phyloP scores from a whole-genome alignment of 2,888 invertebrate species.

The Caenorhabditis afra region DNA sequence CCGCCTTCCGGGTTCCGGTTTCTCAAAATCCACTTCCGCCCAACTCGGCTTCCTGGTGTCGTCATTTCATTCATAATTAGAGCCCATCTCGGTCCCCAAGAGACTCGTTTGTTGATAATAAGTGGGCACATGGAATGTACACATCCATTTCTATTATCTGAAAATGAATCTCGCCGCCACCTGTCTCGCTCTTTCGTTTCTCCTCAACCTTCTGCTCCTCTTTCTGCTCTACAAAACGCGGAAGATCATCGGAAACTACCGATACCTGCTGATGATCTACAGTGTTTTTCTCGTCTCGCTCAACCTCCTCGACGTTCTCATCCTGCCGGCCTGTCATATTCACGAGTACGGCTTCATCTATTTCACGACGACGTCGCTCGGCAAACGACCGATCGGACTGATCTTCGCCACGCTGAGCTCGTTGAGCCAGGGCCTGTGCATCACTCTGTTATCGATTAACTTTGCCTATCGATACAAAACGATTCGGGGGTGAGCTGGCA shows the following conservation, averaged over 20 bases:
- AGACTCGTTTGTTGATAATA: too few species aligned
- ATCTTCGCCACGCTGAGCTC: constrained; percentile 16
- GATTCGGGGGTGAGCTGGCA: background rate
- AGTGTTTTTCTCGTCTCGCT: constrained; percentile 9
- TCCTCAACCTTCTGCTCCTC: constrained; percentile 1
- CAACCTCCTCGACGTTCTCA: constrained; percentile 8
- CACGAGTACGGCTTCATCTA: constrained; percentile 35
- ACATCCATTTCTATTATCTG: too few species aligned
- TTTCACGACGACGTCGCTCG: constrained; percentile 6
- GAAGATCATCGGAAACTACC: constrained; percentile 21
- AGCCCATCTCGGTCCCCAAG: too few species aligned
- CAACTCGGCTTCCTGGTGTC: too few species aligned
- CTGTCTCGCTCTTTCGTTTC: constrained; percentile 8
- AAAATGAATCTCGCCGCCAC: background rate
- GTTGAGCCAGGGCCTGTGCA: constrained; percentile 28
- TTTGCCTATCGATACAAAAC: constrained; percentile 28
- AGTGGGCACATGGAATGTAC: too few species aligned
- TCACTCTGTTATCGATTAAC: constrained; percentile 29
- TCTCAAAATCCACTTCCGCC: too few species aligned
- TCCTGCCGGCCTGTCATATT: constrained; percentile 17
- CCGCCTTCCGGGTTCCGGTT: too few species aligned
- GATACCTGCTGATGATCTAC: constrained; percentile 13
- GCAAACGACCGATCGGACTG: constrained; percentile 12
- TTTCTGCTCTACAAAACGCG: constrained; percentile 2
- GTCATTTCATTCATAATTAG: too few species aligned